Conservation (phyloP, 1,140 invertebrate species). For the Nephotettix cincticeps region DNA sequence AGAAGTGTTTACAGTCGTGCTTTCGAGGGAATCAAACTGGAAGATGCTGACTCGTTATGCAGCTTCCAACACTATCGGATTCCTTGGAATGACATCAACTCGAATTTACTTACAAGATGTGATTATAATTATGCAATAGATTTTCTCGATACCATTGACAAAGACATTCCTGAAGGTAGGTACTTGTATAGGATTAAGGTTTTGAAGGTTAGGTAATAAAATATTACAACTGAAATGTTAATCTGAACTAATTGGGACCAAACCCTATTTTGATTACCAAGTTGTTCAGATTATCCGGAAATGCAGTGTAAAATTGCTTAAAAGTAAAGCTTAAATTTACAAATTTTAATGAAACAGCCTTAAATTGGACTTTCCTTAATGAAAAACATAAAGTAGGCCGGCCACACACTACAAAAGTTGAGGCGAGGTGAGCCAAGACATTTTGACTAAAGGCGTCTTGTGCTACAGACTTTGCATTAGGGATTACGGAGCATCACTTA, state of each 20-base stretch:
- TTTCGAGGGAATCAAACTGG: slow-evolving; percentile 60
- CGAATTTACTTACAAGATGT: slow-evolving; percentile 63
- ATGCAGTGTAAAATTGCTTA: not conserved
- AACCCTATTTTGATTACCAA: no score
- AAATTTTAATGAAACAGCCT: not conserved
- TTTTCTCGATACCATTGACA: slow-evolving; percentile 70
- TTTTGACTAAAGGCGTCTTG: no score
- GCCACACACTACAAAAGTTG: no score
- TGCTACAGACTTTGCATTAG: no score
- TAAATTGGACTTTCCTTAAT: no score
- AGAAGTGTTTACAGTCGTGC: slow-evolving; percentile 63
- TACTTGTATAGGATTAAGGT: no score
- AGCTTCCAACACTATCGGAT: slow-evolving; percentile 66
- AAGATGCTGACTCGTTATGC: slow-evolving; percentile 61
- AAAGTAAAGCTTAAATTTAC: not conserved
- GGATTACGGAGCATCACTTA: no score
- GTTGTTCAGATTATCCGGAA: no score
- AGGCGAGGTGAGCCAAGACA: no score
- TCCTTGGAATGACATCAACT: slow-evolving; percentile 66
- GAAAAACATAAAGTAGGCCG: no score
- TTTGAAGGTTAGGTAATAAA: not conserved
- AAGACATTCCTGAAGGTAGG: slow-evolving; percentile 59
- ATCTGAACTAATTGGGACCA: no score
- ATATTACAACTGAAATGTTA: not conserved
- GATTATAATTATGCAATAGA: slow-evolving; percentile 78